Conservation (phyloP, 2,888 invertebrate species). For the Bursaphelenchus okinawaensis region DNA sequence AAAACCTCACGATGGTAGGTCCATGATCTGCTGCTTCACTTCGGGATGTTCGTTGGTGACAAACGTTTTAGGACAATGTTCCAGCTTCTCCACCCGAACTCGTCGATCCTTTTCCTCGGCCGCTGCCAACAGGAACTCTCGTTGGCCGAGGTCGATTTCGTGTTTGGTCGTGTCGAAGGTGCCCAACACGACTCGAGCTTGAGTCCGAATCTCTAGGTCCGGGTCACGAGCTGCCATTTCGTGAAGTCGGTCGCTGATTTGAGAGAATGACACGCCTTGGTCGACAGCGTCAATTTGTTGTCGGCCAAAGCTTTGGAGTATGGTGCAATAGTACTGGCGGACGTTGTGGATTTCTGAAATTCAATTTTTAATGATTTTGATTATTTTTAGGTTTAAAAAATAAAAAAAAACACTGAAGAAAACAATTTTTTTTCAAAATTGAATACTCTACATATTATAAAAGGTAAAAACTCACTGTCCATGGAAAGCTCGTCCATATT, state of each 20-base stretch:
- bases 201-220: constrained; percentile 22
- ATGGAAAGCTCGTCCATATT: background rate
- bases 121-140: constrained; percentile 2
- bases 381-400: background rate
- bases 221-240: constrained; percentile 15
- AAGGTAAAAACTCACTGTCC: no score
- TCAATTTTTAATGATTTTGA: background rate
- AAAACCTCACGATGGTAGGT: background rate
- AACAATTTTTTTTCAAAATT: no score
- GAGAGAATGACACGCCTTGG: constrained; percentile 4
- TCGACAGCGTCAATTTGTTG: constrained; percentile 9
- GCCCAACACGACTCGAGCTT: constrained; percentile 24
- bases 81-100: background rate
- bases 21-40: background rate
- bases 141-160: constrained; percentile 19
- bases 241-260: constrained; percentile 18
- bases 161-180: constrained; percentile 18
- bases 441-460: no score
- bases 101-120: constrained; percentile 7
- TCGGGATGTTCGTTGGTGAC: background rate
- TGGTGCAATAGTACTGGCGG: constrained; percentile 27
- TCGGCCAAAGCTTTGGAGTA: constrained; percentile 10
- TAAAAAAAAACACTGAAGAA: no score
- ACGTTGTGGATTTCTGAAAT: constrained; percentile 22
- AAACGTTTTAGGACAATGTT: background rate